Base-by-base conservation (phyloP, 2,113 vertebrate genomes). In the Stegastes partitus region DNA sequence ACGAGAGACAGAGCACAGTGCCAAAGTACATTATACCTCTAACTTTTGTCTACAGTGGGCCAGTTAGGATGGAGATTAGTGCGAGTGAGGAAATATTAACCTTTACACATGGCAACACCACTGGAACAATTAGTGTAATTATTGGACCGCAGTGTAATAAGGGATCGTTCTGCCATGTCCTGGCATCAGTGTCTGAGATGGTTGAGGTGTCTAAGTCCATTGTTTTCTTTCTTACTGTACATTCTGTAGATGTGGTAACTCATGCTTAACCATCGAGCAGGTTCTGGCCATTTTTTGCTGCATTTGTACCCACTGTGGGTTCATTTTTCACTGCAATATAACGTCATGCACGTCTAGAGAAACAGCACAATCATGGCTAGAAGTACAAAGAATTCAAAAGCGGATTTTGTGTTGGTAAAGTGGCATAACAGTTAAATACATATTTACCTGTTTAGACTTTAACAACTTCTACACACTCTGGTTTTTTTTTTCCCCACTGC, bases 81-180 rank as follows among this genome's bases (percentile, higher is more conserved):
- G 53, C 64, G 54, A 55, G 22, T 69, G 69, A 78, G 81, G 22
- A 57, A 67, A 67, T 64, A 55, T 85, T 76, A 65, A 75, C 68
- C 77, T 82, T 68, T 23, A 61, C 39, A 73, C 61, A 58, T 56
- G 56, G 62, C 68, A 55, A 56, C 63, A 57, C 59, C 50, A 12
- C 51, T 53, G 77, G 58, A 31, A 49, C 71, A 76, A 69, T 78
- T 49, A 75, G 21, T 61, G 47, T 69, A 44, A 50, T 76, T 67
- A 65, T 55, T 74, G 31, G 51, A 74, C 64, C 44, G 4, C 34
- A 26, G 16, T 19, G 22, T 25, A 37, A 81, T 55, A 68, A 67
- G 58, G 11, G 50, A 74, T 74, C 39, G 28, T 6, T 28, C 39
- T 45, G 47, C 54, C 47, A 57, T 23, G 44, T 58, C 56, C 16